Percentiles rank a stretch among this genome's conserved stretches.
Evolutionary conservation across 2,888 invertebrate genomes (phyloP).

Genomic region (Apodemia zela): DNA sequence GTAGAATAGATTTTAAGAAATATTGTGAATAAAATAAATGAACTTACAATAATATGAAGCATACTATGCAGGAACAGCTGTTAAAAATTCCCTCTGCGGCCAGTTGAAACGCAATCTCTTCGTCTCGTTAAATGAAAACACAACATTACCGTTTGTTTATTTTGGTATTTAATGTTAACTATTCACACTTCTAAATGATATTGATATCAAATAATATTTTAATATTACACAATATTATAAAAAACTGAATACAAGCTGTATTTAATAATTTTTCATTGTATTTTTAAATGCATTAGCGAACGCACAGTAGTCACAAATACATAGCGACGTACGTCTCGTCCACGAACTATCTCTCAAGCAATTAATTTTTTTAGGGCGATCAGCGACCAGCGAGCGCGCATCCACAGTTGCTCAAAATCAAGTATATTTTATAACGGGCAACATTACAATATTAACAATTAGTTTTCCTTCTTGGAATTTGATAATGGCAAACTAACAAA

Average conservation of each 20-base stretch:
- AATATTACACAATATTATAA: conserved; percentile 28
- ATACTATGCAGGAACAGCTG: conserved; percentile 72
- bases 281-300: conserved; percentile 49
- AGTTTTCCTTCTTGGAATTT: neutral
- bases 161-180: conserved; percentile 32
- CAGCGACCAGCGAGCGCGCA: neutral
- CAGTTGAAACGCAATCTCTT: conserved; percentile 42
- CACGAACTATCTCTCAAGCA: conserved; percentile 47
- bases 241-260: conserved; percentile 27
- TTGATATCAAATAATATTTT: conserved; percentile 18
- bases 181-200: conserved; percentile 29
- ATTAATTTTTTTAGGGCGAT: conserved; percentile 32
- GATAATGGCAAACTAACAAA: neutral
- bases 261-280: conserved; percentile 23
- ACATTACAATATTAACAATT: neutral
- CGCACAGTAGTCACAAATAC: conserved; percentile 67
- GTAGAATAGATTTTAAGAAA: no score
- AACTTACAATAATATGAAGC: conserved; percentile 67
- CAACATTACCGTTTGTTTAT: conserved; percentile 56
- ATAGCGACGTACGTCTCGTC: conserved; percentile 66
- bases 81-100: conserved; percentile 50
- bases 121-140: conserved; percentile 59
- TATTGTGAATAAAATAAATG: conserved; percentile 24
- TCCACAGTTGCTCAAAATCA: neutral
- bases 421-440: neutral